Evolutionary conservation across 2,888 invertebrate species (phyloP).

Genomic region (Harmothoe impar): DNA sequence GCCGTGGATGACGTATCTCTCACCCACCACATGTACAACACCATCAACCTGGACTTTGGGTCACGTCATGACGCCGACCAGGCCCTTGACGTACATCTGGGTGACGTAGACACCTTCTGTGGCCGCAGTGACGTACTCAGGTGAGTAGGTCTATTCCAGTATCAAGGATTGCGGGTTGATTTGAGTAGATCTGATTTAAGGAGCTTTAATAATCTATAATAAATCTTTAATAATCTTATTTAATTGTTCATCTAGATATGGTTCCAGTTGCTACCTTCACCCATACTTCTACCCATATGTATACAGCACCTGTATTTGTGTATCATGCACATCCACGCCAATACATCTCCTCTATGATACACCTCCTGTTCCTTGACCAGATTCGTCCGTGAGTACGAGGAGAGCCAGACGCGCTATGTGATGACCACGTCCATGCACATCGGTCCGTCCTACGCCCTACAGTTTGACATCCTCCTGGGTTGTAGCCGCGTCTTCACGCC

Average conservation of each 20-base stretch:
- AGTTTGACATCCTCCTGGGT: constrained; percentile 84
- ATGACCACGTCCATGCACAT: constrained; percentile 82
- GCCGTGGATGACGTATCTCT: constrained; percentile 83
- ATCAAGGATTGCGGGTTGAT: too few species aligned
- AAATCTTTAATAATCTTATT: too few species aligned
- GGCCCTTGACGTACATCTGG: constrained; percentile 78
- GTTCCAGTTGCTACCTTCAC: too few species aligned
- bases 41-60: constrained; percentile 79
- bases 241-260: too few species aligned
- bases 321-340: too few species aligned
- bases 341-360: too few species aligned
- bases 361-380: constrained; percentile 41
- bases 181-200: too few species aligned
- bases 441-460: constrained; percentile 83
- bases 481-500: constrained; percentile 79
- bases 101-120: constrained; percentile 80
- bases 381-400: constrained; percentile 64
- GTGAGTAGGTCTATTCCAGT: too few species aligned
- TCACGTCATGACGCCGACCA: constrained; percentile 66
- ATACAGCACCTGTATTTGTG: too few species aligned
- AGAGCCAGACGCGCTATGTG: constrained; percentile 76
- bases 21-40: constrained; percentile 79
- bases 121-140: constrained; percentile 70
- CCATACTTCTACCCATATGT: too few species aligned
- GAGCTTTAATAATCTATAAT: too few species aligned